Percentiles rank a stretch among this genome's conserved stretches.
Evolutionary conservation across 2,113 vertebrate species (phyloP).

Genomic region (Sorex fumeus): DNA sequence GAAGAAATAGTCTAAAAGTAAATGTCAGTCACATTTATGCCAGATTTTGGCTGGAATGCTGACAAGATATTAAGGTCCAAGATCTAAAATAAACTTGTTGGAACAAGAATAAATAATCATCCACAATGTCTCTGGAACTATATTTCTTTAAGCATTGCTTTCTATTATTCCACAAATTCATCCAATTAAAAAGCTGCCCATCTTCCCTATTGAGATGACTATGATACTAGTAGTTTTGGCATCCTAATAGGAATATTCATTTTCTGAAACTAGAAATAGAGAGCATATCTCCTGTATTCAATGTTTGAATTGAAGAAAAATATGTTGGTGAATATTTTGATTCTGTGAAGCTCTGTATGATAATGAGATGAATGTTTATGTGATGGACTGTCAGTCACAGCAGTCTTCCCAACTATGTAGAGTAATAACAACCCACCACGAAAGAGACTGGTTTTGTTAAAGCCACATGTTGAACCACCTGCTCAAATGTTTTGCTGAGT

Average conservation of each 20-base stretch:
- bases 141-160: background rate
- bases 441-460: background rate
- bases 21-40: constrained; percentile 42
- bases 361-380: background rate
- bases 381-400: background rate
- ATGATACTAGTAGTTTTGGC: background rate
- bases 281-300: background rate
- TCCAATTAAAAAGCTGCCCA: background rate
- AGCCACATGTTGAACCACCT: background rate
- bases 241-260: background rate
- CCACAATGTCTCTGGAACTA: background rate
- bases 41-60: background rate
- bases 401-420: background rate
- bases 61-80: background rate
- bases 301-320: background rate
- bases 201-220: background rate
- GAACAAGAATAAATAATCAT: background rate
- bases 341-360: background rate
- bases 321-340: background rate
- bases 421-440: background rate
- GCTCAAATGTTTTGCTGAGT: background rate
- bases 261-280: background rate
- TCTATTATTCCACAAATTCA: background rate
- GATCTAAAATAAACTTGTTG: background rate
- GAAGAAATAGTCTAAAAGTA: background rate